Evolutionary conservation across 2,888 invertebrate genomes (phyloP).

Genomic region (Lochmaea crataegi): DNA sequence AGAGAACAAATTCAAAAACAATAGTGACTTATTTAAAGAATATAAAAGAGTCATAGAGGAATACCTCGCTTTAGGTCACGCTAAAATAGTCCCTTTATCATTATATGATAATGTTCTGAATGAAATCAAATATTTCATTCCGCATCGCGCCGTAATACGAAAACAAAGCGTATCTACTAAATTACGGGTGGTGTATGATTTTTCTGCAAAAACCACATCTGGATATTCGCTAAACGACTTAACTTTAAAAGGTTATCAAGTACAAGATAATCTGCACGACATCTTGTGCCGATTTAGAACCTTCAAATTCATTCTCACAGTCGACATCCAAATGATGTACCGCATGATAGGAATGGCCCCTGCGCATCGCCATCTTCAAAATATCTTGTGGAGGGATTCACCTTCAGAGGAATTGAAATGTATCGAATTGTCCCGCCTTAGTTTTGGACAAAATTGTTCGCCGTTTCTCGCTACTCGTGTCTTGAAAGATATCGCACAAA

Average conservation of each 20-base stretch:
- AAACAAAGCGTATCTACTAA: conserved; percentile 33
- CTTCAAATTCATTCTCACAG: conserved; percentile 29
- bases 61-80: too few relatives aligned
- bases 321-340: conserved; percentile 31
- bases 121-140: conserved; percentile 33
- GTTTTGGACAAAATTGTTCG: not conserved
- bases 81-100: too few relatives aligned
- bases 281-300: conserved; percentile 26
- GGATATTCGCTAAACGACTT: conserved; percentile 25
- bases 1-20: too few relatives aligned
- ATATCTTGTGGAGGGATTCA: not conserved
- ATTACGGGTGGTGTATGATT: conserved; percentile 37
- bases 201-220: conserved; percentile 19
- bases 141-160: conserved; percentile 35
- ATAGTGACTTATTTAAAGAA: too few relatives aligned
- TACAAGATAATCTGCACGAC: conserved; percentile 31
- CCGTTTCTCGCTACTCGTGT: not conserved
- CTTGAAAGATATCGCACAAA: not conserved
- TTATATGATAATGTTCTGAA: too few relatives aligned
- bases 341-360: conserved; percentile 5
- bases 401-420: not conserved
- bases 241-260: conserved; percentile 15
- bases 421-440: not conserved
- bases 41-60: too few relatives aligned
- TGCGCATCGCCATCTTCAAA: not conserved